phyloP scores from a whole-genome alignment of 2,113 vertebrate species.

The Phasianus colchicus region DNA sequence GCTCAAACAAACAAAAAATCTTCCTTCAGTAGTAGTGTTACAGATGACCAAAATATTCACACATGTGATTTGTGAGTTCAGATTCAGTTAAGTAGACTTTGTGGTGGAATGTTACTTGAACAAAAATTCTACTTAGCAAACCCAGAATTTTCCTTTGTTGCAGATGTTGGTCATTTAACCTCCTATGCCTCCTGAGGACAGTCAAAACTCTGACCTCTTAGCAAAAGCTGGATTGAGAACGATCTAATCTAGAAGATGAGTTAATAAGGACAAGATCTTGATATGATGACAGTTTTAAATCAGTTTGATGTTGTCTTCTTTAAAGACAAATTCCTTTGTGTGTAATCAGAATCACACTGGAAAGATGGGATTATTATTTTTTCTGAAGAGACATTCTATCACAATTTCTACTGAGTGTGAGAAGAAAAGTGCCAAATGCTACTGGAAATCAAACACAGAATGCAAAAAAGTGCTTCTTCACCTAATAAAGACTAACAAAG shows the following conservation, averaged over 20 bases:
- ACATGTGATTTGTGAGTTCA: neutral
- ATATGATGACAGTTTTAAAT: conserved; percentile 5
- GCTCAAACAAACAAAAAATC: neutral
- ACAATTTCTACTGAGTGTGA: neutral
- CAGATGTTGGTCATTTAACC: neutral
- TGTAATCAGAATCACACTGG: neutral
- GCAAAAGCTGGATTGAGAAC: neutral
- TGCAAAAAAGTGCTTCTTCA: neutral
- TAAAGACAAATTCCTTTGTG: neutral
- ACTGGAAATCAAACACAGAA: neutral
- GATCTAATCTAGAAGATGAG: neutral
- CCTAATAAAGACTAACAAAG: neutral
- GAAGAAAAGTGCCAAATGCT: neutral
- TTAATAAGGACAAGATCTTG: neutral
- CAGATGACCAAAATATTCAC: neutral
- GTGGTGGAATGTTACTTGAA: neutral
- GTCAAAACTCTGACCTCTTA: neutral
- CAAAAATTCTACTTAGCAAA: neutral
- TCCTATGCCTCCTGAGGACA: neutral
- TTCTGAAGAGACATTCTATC: neutral
- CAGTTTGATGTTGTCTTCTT: neutral
- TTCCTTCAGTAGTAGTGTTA: neutral
- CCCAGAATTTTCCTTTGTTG: neutral
- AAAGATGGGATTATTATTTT: neutral
- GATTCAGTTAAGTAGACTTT: neutral